These are phyloP conservation scores for Dendrolimus houi DNA, from an alignment of 2,888 invertebrate genomes.

Conservation along the genomic window DNA sequence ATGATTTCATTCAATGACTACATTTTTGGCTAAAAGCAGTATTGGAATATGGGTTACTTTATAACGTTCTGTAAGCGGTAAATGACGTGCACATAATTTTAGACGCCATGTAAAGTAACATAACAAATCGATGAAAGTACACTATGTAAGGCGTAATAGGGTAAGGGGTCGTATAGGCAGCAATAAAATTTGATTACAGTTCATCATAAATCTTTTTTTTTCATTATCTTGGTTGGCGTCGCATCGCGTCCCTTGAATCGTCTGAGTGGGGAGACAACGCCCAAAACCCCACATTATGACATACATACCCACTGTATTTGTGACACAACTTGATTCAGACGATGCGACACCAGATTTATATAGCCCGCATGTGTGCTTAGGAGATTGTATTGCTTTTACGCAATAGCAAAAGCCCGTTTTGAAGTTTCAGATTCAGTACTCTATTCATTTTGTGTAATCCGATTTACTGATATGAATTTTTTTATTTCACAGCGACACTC, in stretches of 20 bases:
- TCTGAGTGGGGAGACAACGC: conserved; percentile 42
- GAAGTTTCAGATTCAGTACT: conserved; percentile 24
- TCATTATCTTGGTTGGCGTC: conserved; percentile 61
- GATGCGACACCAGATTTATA: conserved; percentile 67
- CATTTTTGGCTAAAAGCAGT: neutral
- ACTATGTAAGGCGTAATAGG: conserved; percentile 35
- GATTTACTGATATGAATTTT: conserved; percentile 15
- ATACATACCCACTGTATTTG: conserved; percentile 65
- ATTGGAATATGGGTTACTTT: neutral
- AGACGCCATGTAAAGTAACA: conserved; percentile 18
- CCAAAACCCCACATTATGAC: conserved; percentile 72
- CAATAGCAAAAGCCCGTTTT: conserved; percentile 35
- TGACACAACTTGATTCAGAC: conserved; percentile 52
- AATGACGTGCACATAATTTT: neutral
- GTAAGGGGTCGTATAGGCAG: conserved; percentile 48
- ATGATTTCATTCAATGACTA: conserved; percentile 15
- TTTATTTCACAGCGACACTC: conserved; percentile 1
- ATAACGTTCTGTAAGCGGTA: neutral
- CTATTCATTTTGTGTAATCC: conserved; percentile 24
- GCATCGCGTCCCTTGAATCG: conserved; percentile 40
- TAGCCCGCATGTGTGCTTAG: conserved; percentile 66
- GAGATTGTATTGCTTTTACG: conserved; percentile 54
- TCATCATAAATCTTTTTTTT: conserved; percentile 73
- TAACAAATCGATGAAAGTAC: conserved; percentile 39
- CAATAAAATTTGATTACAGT: conserved; percentile 73